Evolutionary conservation across 2,888 invertebrate species (phyloP).

Genomic region (Tubulanus polymorphus): DNA sequence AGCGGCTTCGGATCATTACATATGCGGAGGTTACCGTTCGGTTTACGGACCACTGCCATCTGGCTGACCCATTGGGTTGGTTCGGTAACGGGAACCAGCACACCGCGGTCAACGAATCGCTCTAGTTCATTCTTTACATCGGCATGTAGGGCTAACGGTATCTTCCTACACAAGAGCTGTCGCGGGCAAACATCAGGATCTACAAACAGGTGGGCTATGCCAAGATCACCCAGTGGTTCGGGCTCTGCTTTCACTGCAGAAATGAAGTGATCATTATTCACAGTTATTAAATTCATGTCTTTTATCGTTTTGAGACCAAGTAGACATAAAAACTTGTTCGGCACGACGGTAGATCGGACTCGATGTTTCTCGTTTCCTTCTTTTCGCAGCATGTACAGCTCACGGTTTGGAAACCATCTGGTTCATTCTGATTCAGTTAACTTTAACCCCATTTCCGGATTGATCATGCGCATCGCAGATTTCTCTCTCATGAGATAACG

Average conservation of each 20-base stretch:
- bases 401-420: too few species aligned
- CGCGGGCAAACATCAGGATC: conserved; percentile 7
- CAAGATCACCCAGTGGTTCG: conserved; percentile 7
- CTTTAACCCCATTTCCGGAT: neutral
- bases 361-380: conserved; percentile 9
- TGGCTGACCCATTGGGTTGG: conserved; percentile 19
- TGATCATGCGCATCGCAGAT: neutral
- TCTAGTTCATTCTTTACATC: conserved; percentile 8
- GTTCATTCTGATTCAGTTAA: neutral
- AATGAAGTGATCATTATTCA: neutral
- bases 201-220: conserved; percentile 1
- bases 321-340: neutral
- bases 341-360: neutral
- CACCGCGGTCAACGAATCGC: conserved; percentile 6
- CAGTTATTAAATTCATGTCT: conserved; percentile 1
- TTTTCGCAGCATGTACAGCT: conserved; percentile 6
- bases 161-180: conserved; percentile 6
- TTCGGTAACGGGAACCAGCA: conserved; percentile 9
- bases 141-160: conserved; percentile 9
- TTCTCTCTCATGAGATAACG: conserved; percentile 11
- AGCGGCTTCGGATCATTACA: conserved; percentile 22
- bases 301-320: conserved; percentile 5
- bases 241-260: neutral
- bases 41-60: conserved; percentile 14
- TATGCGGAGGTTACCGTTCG: conserved; percentile 12